Conservation (phyloP, 2,888 invertebrate species). For the Eristalis tenax region DNA sequence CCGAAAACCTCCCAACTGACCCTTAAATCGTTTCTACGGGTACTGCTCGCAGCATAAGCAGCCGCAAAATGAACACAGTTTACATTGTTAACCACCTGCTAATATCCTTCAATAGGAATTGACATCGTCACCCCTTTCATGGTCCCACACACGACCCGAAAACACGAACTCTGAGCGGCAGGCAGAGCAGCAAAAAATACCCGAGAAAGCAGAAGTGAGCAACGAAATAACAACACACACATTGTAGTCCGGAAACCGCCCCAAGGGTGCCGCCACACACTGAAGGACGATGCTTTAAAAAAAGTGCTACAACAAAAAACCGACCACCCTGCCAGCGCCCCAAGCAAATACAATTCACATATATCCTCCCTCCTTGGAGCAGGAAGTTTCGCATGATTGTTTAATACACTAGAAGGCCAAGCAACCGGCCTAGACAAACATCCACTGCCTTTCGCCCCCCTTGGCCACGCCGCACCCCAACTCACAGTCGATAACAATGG, state of each 20-base stretch:
- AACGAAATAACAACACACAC: slow-evolving; percentile 45
- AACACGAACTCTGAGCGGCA: slow-evolving; percentile 27
- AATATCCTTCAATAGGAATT: slow-evolving; percentile 59
- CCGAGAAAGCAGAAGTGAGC: neutral
- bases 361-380: slow-evolving; percentile 22
- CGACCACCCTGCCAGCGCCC: neutral
- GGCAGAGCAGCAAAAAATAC: slow-evolving; percentile 5
- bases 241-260: slow-evolving; percentile 50
- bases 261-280: slow-evolving; percentile 35
- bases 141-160: slow-evolving; percentile 25
- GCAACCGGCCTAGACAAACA: slow-evolving; percentile 70
- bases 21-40: neutral
- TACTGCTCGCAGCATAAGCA: neutral
- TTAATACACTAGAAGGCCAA: slow-evolving; percentile 69
- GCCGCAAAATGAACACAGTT: slow-evolving; percentile 69
- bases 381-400: slow-evolving; percentile 57
- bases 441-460: slow-evolving; percentile 28
- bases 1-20: neutral
- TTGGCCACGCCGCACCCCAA: neutral
- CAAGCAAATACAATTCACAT: slow-evolving; percentile 8
- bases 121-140: slow-evolving; percentile 38
- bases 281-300: neutral
- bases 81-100: slow-evolving; percentile 71
- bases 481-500: slow-evolving; percentile 55
- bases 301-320: slow-evolving; percentile 20